Evolutionary conservation across 1,140 invertebrate species (phyloP), one percentile per base, ranked within the genome.

Genomic region (Steinernema feltiae): DNA sequence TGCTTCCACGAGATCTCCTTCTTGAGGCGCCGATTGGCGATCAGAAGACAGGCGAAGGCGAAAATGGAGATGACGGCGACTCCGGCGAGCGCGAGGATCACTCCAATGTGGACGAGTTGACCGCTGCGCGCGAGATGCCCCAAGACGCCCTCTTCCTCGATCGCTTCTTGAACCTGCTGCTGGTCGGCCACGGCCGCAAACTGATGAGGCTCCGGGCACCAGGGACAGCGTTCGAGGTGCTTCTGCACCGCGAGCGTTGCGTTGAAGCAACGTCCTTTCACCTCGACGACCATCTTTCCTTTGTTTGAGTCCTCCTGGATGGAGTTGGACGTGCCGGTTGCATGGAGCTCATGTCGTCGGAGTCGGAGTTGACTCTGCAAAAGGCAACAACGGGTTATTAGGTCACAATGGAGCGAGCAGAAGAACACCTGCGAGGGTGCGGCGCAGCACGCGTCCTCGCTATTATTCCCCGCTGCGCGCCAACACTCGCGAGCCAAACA

Each of bases 131-230:
- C 27, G 72, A 48, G 24, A 53, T 41, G 32, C n/a, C n/a, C 29
- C 18, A 73, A 53, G 1, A 73, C 2, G 48, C 27, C 35, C 12
- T 21, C 1, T 17, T 29, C 32, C 72, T 73, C 72, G 48, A 73
- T 53, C 41, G 35, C 48, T n/a, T 46, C 27, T 32, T 76, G 32
- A 48, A 48, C 41, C 70, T 70, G 31, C 27, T 73, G 71, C 72
- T 79, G 75, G 30, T 79, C 71, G 24, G 72, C 78, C 18, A 79
- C 77, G 3, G 77, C 69, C 3, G 78, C 74, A 24, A 79, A 63
- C 69, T 78, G 75, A 31, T 70, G 48, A 27, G 79, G 79, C 30
- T 80, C 78, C 12, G 74, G 77, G 53, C 79, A 80, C 79, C 79
- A 80, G 17, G 79, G 79, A 29, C 79, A 80, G 7, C 75, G 53